These are phyloP conservation scores for Ceratina australensis DNA, from an alignment of 1,140 invertebrate species.

Conservation along the genomic window DNA sequence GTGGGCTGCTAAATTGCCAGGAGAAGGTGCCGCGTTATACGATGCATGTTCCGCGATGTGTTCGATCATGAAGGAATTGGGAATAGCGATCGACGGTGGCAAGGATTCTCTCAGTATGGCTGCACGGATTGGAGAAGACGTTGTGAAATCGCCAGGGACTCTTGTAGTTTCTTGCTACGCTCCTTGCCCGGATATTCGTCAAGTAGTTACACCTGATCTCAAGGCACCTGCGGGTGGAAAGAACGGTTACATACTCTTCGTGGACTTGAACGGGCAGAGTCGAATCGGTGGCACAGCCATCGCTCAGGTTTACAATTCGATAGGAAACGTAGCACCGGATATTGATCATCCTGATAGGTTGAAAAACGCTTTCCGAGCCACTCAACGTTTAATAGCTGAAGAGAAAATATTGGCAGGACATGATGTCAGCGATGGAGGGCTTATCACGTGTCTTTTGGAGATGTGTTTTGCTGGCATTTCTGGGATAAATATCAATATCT, in stretches of 20 bases:
- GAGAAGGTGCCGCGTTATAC: conserved; percentile 93
- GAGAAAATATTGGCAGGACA: conserved; percentile 89
- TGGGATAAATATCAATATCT: conserved; percentile 86
- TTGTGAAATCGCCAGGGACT: conserved; percentile 95
- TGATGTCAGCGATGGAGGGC: conserved; percentile 97
- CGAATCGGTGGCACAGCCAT: conserved; percentile 94
- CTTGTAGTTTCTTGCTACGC: conserved; percentile 97
- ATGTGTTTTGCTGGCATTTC: conserved; percentile 96
- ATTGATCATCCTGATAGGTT: conserved; percentile 86
- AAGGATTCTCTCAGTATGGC: conserved; percentile 99
- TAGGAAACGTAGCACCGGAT: conserved; percentile 91
- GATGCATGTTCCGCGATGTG: conserved; percentile 95
- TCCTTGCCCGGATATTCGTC: conserved; percentile 92
- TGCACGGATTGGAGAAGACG: conserved; percentile 86
- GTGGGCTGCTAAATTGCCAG: conserved; percentile 97
- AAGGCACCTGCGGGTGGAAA: conserved; percentile 83
- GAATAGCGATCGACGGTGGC: conserved; percentile 97
- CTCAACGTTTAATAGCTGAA: conserved; percentile 88
- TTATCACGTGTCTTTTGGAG: conserved; percentile 94
- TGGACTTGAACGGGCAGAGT: conserved; percentile 84
- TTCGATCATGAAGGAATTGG: conserved; percentile 89
- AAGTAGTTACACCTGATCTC: conserved; percentile 93
- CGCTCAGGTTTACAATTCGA: conserved; percentile 93
- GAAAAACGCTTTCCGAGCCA: conserved; percentile 88
- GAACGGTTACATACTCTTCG: conserved; percentile 83